These are phyloP conservation scores for Craterocephalus amniculus DNA, from an alignment of 2,797 vertebrate genomes.

Conservation along the genomic window DNA sequence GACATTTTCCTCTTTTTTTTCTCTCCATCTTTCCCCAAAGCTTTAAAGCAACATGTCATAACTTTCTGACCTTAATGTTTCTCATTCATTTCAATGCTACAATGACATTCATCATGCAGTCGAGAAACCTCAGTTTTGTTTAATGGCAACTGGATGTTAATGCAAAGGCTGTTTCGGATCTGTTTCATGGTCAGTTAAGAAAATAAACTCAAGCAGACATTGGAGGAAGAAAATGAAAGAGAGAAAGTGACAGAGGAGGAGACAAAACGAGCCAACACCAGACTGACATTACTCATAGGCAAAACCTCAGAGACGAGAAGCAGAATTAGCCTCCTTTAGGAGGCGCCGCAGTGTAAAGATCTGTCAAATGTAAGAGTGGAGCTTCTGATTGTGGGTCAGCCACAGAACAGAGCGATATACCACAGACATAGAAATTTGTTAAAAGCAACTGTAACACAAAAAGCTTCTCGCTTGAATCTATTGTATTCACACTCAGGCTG, in stretches of 20 bases:
- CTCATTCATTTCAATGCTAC: neutral
- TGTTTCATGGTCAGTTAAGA: too few relatives aligned
- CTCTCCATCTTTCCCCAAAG: neutral
- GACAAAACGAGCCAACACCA: neutral
- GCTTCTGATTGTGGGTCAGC: neutral
- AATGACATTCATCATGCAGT: neutral
- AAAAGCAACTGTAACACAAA: too few relatives aligned
- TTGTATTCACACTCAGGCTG: neutral
- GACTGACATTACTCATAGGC: neutral
- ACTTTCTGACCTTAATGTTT: neutral
- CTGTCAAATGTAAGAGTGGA: neutral
- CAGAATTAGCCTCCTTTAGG: neutral
- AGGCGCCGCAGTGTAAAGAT: neutral
- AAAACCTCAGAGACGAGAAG: neutral
- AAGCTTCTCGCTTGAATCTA: neutral
- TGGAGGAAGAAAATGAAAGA: too few relatives aligned
- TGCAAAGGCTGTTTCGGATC: too few relatives aligned
- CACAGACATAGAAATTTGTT: neutral
- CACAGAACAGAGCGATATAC: neutral
- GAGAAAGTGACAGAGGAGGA: too few relatives aligned
- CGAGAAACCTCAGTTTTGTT: neutral
- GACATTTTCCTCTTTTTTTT: neutral
- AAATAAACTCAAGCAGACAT: too few relatives aligned
- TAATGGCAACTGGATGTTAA: neutral
- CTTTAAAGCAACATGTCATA: neutral